Evolutionary conservation across 1,140 invertebrate species (phyloP).

Genomic region (Lethrus apterus): DNA sequence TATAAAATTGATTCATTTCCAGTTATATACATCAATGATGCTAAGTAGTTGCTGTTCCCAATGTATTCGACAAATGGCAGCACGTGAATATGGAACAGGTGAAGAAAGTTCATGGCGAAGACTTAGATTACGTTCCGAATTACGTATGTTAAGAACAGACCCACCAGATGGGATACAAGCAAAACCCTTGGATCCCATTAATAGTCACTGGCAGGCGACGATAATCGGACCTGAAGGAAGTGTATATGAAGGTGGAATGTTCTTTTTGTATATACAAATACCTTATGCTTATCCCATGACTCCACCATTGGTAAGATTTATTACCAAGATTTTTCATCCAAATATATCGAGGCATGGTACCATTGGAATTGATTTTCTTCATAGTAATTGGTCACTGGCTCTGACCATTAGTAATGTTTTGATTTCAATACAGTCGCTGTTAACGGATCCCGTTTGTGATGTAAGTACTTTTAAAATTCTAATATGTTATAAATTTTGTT

Average conservation of each 20-base stretch:
- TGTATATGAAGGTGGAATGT: conserved; percentile 90
- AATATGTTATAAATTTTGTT: neutral
- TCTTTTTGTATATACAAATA: conserved; percentile 88
- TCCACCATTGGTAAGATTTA: conserved; percentile 81
- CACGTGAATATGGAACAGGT: conserved; percentile 50
- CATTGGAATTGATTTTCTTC: conserved; percentile 90
- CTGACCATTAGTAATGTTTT: conserved; percentile 86
- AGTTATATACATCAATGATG: conserved; percentile 54
- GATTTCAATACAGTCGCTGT: conserved; percentile 82
- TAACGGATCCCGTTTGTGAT: conserved; percentile 86
- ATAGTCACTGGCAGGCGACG: conserved; percentile 87
- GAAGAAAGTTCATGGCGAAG: conserved; percentile 67
- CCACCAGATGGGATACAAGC: conserved; percentile 87
- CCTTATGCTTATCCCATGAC: conserved; percentile 84
- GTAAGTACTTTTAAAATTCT: conserved; percentile 42
- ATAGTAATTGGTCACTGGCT: conserved; percentile 92
- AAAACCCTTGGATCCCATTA: conserved; percentile 70
- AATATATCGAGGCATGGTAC: conserved; percentile 95
- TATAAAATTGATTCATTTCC: too few relatives aligned
- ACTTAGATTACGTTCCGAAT: conserved; percentile 65
- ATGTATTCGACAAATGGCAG: conserved; percentile 72
- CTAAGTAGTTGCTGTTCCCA: conserved; percentile 75
- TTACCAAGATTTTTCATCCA: conserved; percentile 89
- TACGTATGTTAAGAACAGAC: conserved; percentile 68
- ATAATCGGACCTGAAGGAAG: conserved; percentile 82